Base-by-base conservation (phyloP, 1,140 invertebrate species). In the Spodoptera frugiperda region DNA sequence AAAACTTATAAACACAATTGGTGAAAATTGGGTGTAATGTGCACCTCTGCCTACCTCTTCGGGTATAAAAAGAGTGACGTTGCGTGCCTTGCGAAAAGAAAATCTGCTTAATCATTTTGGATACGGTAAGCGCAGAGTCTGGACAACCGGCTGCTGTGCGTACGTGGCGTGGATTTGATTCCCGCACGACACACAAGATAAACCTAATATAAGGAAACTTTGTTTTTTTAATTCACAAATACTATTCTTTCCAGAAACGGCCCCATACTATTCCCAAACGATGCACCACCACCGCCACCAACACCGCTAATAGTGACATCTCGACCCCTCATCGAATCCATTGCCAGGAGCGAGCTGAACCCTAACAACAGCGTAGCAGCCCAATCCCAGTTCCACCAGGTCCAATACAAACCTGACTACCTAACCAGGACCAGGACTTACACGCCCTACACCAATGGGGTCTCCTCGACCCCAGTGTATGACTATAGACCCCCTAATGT, bases 211-310 rank as follows among this genome's bases (percentile, higher is more conserved):
- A 25, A 25, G 5, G 25, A 2, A 25, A 25, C n/a, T n/a, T n/a
- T 25, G 25, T 25, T 25, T 25, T 25, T 25, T 25, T 25, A 25
- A 25, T 25, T 2, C 2, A 25, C 25, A 39, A 30, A 30, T 3
- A 44, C 17, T 21, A 59, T 77, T 17, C 54, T 15, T 88, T 90
- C n/a, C 86, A 94, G 93, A 76, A 84, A 93, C 85, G 93, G 94
- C 2, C 94, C 94, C 76, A 90, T 94, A 0, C 70, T 94, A 0
- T 94, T 94, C 75, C 94, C 94, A 0, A 91, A 89, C 63, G 84
- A 92, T 48, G 80, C 77, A 0, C 84, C 89, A 0, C 89, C 89
- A 1, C 81, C 90, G 0, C 90, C 91, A 0, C 78, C 82, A 1
- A 82, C 82, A 0, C 93, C 91, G 0, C 79, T 94, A 3, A 87